These are phyloP conservation scores for Horisme vitalbata DNA, from an alignment of 2,888 invertebrate genomes.

Conservation along the genomic window DNA sequence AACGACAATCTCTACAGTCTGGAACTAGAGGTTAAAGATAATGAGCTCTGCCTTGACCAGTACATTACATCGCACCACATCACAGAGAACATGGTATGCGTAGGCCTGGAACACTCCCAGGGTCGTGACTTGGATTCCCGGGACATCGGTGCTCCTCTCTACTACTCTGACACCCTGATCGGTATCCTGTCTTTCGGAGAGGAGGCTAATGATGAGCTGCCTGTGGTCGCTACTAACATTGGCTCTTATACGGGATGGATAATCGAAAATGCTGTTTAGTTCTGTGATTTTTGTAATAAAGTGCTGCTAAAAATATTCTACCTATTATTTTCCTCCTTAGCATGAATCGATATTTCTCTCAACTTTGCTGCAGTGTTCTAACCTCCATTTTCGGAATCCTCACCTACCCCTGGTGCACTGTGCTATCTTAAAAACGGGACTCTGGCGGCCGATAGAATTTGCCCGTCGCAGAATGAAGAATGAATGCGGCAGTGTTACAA, in stretches of 20 bases:
- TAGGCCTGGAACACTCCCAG: slow-evolving; percentile 42
- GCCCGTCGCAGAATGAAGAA: too few species aligned
- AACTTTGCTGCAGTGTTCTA: too few species aligned
- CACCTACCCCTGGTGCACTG: too few species aligned
- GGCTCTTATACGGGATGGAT: slow-evolving; percentile 52
- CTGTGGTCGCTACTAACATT: slow-evolving; percentile 72
- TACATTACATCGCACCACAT: slow-evolving; percentile 18
- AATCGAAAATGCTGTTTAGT: slow-evolving; percentile 20
- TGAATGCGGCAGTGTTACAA: too few species aligned
- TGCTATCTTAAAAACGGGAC: too few species aligned
- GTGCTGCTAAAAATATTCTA: too few species aligned
- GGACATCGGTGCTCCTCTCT: slow-evolving; percentile 68
- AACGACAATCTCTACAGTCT: slow-evolving; percentile 18
- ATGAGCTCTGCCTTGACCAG: slow-evolving; percentile 7
- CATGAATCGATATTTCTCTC: too few species aligned
- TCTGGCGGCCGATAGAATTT: too few species aligned
- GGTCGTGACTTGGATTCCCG: slow-evolving; percentile 43
- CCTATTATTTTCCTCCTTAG: too few species aligned
- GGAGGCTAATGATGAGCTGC: slow-evolving; percentile 58
- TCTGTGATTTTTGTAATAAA: neutral
- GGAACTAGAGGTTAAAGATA: slow-evolving; percentile 25
- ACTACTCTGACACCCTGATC: slow-evolving; percentile 52
- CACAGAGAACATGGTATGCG: slow-evolving; percentile 59
- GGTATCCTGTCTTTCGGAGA: slow-evolving; percentile 73
- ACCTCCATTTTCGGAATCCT: too few species aligned